Base-by-base conservation (phyloP, 1,140 invertebrate genomes). In the Schmidtea mediterranea region DNA sequence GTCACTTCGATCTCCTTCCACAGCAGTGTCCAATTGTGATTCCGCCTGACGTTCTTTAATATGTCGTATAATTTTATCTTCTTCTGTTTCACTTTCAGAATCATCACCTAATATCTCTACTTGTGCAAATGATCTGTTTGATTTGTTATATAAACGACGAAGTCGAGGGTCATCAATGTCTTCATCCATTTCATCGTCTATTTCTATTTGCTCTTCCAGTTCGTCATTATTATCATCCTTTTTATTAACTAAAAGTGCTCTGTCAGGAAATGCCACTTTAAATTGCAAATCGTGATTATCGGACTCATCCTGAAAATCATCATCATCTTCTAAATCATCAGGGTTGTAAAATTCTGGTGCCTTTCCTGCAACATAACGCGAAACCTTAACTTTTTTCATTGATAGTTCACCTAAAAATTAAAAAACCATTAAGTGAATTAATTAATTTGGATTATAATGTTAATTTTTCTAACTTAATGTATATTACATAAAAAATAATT, bases 371-470 rank as follows among this genome's bases (percentile, higher is more conserved):
- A 71, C 65, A 56, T 71, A 69, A 50, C 69, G 56, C 50, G 59
- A 59, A 19, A 71, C 69, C 55, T 70, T 71, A 12, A 71, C 69
- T 50, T 69, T 69, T 52, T 71, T 63, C 67, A 70, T 71, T 16
- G 59, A 58, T 23, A 68, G 18, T 37, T 63, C 58, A 51, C 62
- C 63, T 63, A n/a, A n/a, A n/a, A n/a, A n/a, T n/a, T n/a, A n/a
- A n/a, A n/a, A n/a, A n/a, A n/a, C n/a, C n/a, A n/a, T n/a, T n/a
- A n/a, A n/a, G n/a, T n/a, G n/a, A n/a, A n/a, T n/a, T n/a, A n/a
- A n/a, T n/a, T n/a, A n/a, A n/a, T n/a, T n/a, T n/a, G n/a, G n/a
- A n/a, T n/a, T n/a, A n/a, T n/a, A n/a, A n/a, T n/a, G n/a, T n/a
- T n/a, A n/a, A n/a, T n/a, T n/a, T n/a, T n/a, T n/a, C n/a, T n/a